Evolutionary conservation across 2,113 vertebrate genomes (phyloP), one percentile per base, ranked within the genome.

Genomic region (Labeo catla): DNA sequence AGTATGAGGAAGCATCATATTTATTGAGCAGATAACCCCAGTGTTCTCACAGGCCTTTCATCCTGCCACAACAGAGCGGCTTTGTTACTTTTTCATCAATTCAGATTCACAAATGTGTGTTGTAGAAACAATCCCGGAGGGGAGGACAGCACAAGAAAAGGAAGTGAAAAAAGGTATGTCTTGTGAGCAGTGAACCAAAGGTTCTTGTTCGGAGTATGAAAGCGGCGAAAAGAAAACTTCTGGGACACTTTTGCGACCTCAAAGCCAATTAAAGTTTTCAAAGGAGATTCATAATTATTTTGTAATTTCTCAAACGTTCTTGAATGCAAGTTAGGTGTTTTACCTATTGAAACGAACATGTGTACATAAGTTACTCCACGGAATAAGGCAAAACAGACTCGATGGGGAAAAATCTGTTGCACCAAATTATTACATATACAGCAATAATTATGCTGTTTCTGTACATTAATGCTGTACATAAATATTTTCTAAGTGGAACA

Each of bases 1-100:
- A 94, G 94, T 95, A 94, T 93, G 93, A 93, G 94, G 92, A 94
- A 93, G 93, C 93, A 94, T 94, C 94, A 94, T 95, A 93, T 95
- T 95, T 95, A 95, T 94, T 92, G 92, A 93, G 93, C 92, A 93
- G 89, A 90, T 93, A 90, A 94, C 92, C 92, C 94, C 91, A 65
- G 91, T 90, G 88, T 87, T 93, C 91, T 88, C 92, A 91, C 89
- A 88, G 89, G 90, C 92, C 93, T 93, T 93, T 93, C 93, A 94
- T 94, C 93, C 92, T 89, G 80, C 77, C 77, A 90, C 88, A 91
- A 91, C 91, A 92, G 89, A 93, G 94, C 93, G 91, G 89, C 93
- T 93, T 92, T 94, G 93, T 95, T 94, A 68, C 93, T 91, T 92
- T 90, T 93, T 93, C 90, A 92, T 92, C 93, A 92, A 92, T 91